phyloP scores from a whole-genome alignment of 2,888 invertebrate genomes.

The Leucophenga montana region DNA sequence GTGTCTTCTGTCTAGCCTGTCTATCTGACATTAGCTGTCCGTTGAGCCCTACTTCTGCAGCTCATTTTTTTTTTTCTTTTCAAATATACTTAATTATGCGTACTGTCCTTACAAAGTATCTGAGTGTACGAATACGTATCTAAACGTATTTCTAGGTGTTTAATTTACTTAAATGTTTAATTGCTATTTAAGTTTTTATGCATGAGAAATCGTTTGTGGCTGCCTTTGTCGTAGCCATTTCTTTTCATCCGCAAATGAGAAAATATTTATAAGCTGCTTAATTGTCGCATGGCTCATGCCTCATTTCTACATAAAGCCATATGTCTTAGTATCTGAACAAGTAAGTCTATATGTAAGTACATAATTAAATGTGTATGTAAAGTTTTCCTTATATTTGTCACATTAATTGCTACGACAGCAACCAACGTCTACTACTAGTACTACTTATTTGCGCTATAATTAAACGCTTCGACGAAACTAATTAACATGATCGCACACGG shows the following conservation, averaged over 20 bases:
- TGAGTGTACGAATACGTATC: background rate
- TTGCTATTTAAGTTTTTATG: constrained; percentile 15
- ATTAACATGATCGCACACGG: constrained; percentile 29
- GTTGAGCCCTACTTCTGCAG: background rate
- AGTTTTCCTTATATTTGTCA: constrained; percentile 5
- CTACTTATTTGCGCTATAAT: constrained; percentile 11
- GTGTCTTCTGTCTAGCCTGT: constrained; percentile 29
- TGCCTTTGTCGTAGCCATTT: background rate
- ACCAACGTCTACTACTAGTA: background rate
- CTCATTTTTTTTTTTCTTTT: background rate
- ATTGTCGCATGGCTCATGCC: background rate
- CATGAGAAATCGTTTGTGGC: background rate
- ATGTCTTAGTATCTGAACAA: background rate
- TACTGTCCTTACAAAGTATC: background rate
- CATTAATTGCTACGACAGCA: constrained; percentile 13
- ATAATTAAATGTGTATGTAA: background rate
- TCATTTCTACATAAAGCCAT: no score
- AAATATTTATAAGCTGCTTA: constrained; percentile 15
- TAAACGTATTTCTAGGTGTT: background rate
- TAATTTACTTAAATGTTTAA: constrained; percentile 13
- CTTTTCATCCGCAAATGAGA: constrained; percentile 1
- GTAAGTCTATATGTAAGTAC: background rate
- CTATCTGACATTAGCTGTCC: background rate
- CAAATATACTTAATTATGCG: constrained; percentile 11
- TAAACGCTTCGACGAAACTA: constrained; percentile 16